Evolutionary conservation across 2,797 vertebrate species (phyloP).

Genomic region (Pipistrellus nathusii): DNA sequence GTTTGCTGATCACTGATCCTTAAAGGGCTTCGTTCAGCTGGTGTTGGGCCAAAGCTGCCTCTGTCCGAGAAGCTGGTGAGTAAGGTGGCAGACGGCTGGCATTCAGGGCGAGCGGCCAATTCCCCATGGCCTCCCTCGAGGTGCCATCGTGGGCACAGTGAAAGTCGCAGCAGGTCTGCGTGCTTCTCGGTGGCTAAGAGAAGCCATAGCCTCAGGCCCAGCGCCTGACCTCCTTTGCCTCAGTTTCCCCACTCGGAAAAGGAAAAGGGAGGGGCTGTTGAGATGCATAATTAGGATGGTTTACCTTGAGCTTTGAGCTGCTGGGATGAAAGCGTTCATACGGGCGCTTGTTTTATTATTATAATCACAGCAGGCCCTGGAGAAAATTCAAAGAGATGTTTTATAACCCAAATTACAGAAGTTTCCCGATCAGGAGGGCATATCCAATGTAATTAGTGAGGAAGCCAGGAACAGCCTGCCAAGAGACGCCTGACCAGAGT

Average conservation of each 20-base stretch:
- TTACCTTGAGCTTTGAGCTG: constrained; percentile 28
- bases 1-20: too few species aligned
- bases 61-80: neutral
- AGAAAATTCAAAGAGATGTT: constrained; percentile 77
- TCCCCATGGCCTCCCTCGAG: neutral
- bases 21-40: neutral
- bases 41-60: too few species aligned
- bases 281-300: constrained; percentile 44
- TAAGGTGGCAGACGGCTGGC: rapidly evolving
- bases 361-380: constrained; percentile 51
- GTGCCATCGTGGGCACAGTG: rapidly evolving
- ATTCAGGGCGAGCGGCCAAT: rapidly evolving
- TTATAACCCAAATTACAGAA: constrained; percentile 69
- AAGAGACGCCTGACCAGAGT: neutral
- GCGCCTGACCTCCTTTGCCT: constrained; percentile 72
- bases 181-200: neutral
- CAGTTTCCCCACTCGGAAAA: constrained; percentile 52
- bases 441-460: constrained; percentile 56
- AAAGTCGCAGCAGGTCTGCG: neutral
- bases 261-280: too few species aligned
- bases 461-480: neutral
- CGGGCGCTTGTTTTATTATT: constrained; percentile 25
- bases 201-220: constrained; percentile 6
- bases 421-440: constrained; percentile 56
- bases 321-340: constrained; percentile 53